Conservation (phyloP, 2,888 invertebrate species). For the Plagodis dolabraria region DNA sequence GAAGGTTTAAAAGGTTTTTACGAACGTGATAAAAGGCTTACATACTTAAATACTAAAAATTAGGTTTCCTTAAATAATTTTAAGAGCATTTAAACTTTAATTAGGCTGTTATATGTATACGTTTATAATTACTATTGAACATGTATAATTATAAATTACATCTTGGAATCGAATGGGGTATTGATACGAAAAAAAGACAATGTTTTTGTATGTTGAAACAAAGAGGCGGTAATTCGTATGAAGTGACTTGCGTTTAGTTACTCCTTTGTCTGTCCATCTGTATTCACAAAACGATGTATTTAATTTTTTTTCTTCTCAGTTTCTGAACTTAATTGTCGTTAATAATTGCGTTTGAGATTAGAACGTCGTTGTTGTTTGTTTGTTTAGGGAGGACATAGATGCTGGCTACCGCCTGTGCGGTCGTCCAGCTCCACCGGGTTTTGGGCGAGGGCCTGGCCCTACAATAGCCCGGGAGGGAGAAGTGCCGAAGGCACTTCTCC, state of each 20-base stretch:
- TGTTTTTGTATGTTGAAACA: constrained; percentile 80
- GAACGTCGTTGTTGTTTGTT: too few species aligned
- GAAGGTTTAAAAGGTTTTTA: constrained; percentile 36
- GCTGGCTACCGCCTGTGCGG: too few species aligned
- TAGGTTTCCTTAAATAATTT: constrained; percentile 45
- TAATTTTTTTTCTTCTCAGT: constrained; percentile 56
- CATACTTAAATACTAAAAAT: constrained; percentile 43
- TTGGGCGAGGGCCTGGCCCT: too few species aligned
- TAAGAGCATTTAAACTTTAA: constrained; percentile 61
- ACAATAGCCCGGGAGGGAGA: too few species aligned
- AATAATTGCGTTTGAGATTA: constrained; percentile 67
- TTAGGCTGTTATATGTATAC: constrained; percentile 66
- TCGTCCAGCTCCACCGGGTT: too few species aligned
- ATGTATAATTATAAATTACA: constrained; percentile 55
- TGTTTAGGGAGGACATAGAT: too few species aligned
- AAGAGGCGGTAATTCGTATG: constrained; percentile 79
- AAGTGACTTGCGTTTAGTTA: constrained; percentile 78
- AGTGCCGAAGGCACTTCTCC: too few species aligned
- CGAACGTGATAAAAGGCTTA: constrained; percentile 45
- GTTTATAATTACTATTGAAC: constrained; percentile 60
- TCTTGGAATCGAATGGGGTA: constrained; percentile 63
- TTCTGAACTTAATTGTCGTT: constrained; percentile 72
- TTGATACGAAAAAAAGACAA: constrained; percentile 66
- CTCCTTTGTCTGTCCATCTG: constrained; percentile 68
- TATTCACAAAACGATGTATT: constrained; percentile 71